Conservation (phyloP, 2,888 invertebrate genomes). For the Meteorus colon region DNA sequence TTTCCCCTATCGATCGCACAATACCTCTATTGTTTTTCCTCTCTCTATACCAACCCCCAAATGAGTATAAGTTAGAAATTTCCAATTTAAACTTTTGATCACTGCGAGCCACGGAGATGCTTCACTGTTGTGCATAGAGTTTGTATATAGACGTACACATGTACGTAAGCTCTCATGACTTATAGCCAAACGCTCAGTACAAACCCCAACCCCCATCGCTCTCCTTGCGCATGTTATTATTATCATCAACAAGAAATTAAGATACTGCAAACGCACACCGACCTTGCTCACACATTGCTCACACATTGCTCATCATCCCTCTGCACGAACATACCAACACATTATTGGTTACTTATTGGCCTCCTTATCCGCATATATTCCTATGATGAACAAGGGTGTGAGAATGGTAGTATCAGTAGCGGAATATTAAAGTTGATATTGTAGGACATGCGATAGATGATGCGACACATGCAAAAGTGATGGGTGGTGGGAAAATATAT, state of each 20-base stretch:
- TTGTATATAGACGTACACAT: neutral
- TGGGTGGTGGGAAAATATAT: conserved; percentile 33
- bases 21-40: neutral
- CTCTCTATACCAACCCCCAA: neutral
- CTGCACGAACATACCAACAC: conserved; percentile 3
- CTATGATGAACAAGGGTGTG: neutral
- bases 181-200: neutral
- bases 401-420: neutral
- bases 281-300: too few species aligned
- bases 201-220: neutral
- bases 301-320: conserved; percentile 5
- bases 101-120: conserved; percentile 25
- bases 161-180: conserved; percentile 25
- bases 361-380: conserved; percentile 17
- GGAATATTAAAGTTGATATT: conserved; percentile 15
- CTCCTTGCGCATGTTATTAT: neutral
- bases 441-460: neutral
- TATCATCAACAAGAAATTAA: conserved; percentile 11
- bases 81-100: conserved; percentile 41
- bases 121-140: conserved; percentile 26
- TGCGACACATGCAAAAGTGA: conserved; percentile 30
- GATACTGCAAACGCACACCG: conserved; percentile 9
- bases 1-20: too few species aligned
- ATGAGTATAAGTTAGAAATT: conserved; percentile 22
- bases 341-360: conserved; percentile 29